Evolutionary conservation across 2,113 vertebrate genomes (phyloP), one percentile per base, ranked within the genome.

Genomic region (Thamnaconus septentrionalis): DNA sequence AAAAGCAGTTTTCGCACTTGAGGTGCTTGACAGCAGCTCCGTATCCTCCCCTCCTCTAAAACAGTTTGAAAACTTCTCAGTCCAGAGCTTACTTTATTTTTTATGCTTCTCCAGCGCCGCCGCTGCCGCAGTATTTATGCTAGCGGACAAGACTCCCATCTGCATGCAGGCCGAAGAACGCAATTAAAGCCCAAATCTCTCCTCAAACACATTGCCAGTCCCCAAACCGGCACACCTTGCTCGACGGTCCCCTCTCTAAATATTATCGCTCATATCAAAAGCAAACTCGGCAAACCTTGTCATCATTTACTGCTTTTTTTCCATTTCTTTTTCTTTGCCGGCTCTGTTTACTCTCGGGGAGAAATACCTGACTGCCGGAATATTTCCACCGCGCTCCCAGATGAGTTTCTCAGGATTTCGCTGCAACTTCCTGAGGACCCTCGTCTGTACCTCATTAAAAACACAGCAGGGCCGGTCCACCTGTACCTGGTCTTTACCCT

Each of bases 221-320:
- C 79, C 77, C 78, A 66, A 61, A 58, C 69, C 72, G 61, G 71
- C 82, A 54, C 87, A 86, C 71, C 86, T 80, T 78, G 61, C 73
- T 75, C 77, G 56, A 63, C 51, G 44, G 44, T 12, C 59, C 71
- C 71, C 77, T 89, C 77, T 77, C 85, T 80, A 91, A 90, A 90
- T 90, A 92, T 91, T 88, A 88, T 84, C 79, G 68, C 76, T 91
- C 88, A 87, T 90, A 88, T 91, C 89, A 81, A 91, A 91, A 85
- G 90, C 81, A 92, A 92, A 92, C 85, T 74, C 74, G 56, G 76
- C 85, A 88, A 83, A 89, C 79, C 79, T 72, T 67, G 71, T 88
- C 71, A 78, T 86, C 18, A 31, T 31, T 31, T 31, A 31, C 18
- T 31, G 18, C 18, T 31, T 31, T 2, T 31, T 31, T 31, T 31